Base-by-base conservation (phyloP, 2,888 invertebrate genomes). In the Hoplodrina ambigua region DNA sequence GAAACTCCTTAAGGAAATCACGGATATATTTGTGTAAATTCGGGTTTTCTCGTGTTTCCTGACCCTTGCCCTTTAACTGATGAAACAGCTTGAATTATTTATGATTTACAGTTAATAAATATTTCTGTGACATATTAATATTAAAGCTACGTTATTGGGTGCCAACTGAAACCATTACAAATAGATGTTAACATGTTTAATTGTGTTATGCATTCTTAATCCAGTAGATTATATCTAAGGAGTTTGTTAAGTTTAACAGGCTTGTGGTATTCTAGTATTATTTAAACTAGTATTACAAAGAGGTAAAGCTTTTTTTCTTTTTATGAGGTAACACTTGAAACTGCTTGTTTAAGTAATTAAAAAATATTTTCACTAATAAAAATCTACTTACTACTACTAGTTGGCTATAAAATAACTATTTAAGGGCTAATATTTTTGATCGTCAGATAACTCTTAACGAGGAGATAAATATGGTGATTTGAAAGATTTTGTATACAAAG, bases 1-100 rank as follows among this genome's bases (percentile, higher is more conserved):
- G 59, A 52, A 69, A 72, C 49, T 61, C 75, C 75, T 78, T 6
- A 11, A 75, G 79, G 75, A 75, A 78, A 75, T 75, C 76, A 68
- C n/a, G 56, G 52, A 25, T 59, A 33, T 78, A 61, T 58, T 60
- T 60, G 64, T 50, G 69, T 68, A 63, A 60, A 60, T 49, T 53
- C 20, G 66, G 59, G 68, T 57, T 68, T 60, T 63, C 68, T 68
- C 53, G 30, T 63, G 62, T 63, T 68, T 63, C 52, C 52, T 56
- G 62, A 68, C 62, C 79, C 50, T 11, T 58, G 55, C 54, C 37
- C 46, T 78, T 73, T 55, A 20, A 25, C 44, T 60, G 49, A 30
- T 57, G 56, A 44, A 63, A 56, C 13, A 53, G 17, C 25, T 46
- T 74, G 57, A 74, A 78, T 74, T 72, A 78, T 63, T 15, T 63